Conservation (phyloP, 2,888 invertebrate species). For the Sycophila texana region DNA sequence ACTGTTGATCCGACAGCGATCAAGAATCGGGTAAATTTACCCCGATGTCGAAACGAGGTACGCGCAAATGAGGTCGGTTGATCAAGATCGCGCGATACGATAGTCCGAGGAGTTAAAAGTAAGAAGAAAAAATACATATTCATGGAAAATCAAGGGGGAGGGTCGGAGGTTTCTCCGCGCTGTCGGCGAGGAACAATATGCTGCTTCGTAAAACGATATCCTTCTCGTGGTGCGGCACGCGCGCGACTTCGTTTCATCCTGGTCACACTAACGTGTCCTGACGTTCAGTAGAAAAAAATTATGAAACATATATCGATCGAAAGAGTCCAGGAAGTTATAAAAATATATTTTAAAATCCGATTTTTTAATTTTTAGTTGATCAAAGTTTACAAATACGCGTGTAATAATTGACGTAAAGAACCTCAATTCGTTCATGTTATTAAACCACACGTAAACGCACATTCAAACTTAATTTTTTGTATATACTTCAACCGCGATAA, state of each 20-base stretch:
- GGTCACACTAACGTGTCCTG: not conserved
- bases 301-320: no score
- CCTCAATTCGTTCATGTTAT: no score
- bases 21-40: slow-evolving; percentile 18
- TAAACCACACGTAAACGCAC: no score
- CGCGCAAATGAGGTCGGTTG: slow-evolving; percentile 26
- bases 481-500: no score
- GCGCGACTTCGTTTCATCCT: not conserved
- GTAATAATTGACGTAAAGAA: no score
- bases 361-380: no score
- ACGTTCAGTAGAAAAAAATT: not conserved
- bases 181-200: slow-evolving; percentile 45
- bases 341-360: no score
- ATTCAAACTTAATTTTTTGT: no score
- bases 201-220: slow-evolving; percentile 52
- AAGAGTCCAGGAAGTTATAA: no score
- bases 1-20: not conserved
- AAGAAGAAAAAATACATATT: slow-evolving; percentile 8
- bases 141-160: slow-evolving; percentile 9
- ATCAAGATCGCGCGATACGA: slow-evolving; percentile 34
- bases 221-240: slow-evolving; percentile 34
- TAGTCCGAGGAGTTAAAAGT: slow-evolving; percentile 3
- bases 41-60: slow-evolving; percentile 18
- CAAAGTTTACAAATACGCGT: no score
- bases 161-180: slow-evolving; percentile 26